Evolutionary conservation across 2,113 vertebrate species (phyloP).

Genomic region (Pterocles gutturalis): DNA sequence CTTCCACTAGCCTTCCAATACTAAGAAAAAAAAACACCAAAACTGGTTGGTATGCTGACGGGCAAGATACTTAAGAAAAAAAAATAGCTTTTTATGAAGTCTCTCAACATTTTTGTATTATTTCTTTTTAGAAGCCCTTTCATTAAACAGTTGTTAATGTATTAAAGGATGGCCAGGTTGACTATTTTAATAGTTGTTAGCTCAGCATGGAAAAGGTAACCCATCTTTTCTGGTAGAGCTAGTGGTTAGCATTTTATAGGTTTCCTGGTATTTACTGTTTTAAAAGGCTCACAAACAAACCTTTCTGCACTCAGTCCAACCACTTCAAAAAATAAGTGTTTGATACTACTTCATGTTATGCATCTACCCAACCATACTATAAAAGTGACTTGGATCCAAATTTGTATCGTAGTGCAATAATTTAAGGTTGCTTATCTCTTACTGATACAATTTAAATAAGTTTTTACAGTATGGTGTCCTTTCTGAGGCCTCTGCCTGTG

Average conservation of each 20-base stretch:
- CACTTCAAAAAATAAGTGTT: not conserved
- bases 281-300: not conserved
- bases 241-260: not conserved
- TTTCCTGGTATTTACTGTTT: not conserved
- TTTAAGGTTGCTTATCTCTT: not conserved
- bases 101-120: not conserved
- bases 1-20: not conserved
- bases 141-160: not conserved
- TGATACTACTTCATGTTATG: fast-evolving
- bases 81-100: not conserved
- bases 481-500: not conserved
- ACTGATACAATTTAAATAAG: not conserved
- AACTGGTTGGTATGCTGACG: not conserved
- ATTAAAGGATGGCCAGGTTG: not conserved
- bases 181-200: not conserved
- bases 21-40: not conserved
- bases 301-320: not conserved
- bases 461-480: not conserved
- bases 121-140: not conserved
- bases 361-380: not conserved
- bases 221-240: not conserved
- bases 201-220: not conserved
- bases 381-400: not conserved
- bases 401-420: not conserved
- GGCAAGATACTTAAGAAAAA: not conserved